A percentile compares a stretch with the other conserved stretches of the same genome.
Evolutionary conservation across 2,888 invertebrate genomes (phyloP).

Genomic region (Phragmatobia fuliginosa): DNA sequence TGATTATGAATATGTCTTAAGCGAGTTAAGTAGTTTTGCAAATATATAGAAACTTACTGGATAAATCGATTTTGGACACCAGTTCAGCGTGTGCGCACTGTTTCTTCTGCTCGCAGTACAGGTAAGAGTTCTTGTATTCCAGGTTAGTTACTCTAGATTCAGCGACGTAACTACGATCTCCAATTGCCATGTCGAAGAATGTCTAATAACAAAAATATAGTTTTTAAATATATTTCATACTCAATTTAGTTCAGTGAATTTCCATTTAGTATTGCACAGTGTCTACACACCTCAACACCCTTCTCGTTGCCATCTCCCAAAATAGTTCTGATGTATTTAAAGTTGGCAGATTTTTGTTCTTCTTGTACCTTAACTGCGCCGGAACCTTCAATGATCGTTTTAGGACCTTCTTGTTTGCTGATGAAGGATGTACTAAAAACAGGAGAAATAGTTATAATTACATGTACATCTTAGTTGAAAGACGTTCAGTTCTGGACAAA

Average conservation of each 20-base stretch:
- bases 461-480: no score
- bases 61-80: constrained; percentile 84
- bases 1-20: not conserved
- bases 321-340: constrained; percentile 90
- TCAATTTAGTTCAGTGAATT: not conserved
- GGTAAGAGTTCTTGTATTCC: constrained; percentile 89
- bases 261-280: not conserved
- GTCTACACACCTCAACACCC: constrained; percentile 84
- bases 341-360: constrained; percentile 89
- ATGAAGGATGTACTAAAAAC: constrained; percentile 88
- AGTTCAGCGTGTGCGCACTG: constrained; percentile 92
- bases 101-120: constrained; percentile 92
- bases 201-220: constrained; percentile 67
- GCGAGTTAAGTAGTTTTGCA: no score
- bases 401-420: constrained; percentile 90
- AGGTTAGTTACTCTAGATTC: constrained; percentile 91
- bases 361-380: constrained; percentile 91
- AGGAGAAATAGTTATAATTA: not conserved
- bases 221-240: not conserved
- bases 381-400: constrained; percentile 91
- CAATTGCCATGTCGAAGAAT: constrained; percentile 89
- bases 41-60: constrained; percentile 66
- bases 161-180: constrained; percentile 89
- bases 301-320: constrained; percentile 89
- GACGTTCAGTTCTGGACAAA: no score